These are phyloP conservation scores for Actinia tenebrosa DNA, from an alignment of 64 coral and sea anemone species.

Conservation along the genomic window DNA sequence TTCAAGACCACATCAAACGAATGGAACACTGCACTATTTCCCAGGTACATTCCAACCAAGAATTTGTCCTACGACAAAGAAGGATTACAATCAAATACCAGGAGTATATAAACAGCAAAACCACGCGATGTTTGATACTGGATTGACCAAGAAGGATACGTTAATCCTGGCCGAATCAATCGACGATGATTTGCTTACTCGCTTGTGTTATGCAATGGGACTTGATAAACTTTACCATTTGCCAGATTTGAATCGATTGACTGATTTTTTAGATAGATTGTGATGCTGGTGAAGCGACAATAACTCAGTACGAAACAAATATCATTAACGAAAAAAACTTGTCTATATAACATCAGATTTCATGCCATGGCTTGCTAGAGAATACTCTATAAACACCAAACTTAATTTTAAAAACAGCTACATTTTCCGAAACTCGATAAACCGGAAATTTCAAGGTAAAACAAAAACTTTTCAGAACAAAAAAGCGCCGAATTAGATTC, in stretches of 20 bases:
- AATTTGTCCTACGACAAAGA: neutral
- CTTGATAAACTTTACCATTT: constrained; percentile 21
- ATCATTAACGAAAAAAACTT: neutral
- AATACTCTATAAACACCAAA: too few species aligned
- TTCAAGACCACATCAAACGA: neutral
- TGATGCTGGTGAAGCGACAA: neutral
- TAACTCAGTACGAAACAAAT: neutral
- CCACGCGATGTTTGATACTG: neutral
- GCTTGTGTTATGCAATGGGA: constrained; percentile 21
- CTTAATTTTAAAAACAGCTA: too few species aligned
- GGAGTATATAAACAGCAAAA: neutral
- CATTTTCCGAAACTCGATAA: too few species aligned
- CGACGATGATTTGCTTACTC: neutral
- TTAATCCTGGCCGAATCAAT: neutral
- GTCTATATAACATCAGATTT: neutral
- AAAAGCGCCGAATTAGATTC: too few species aligned
- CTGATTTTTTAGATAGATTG: neutral
- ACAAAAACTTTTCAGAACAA: too few species aligned
- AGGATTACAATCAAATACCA: neutral
- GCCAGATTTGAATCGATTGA: constrained; percentile 8
- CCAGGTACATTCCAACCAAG: neutral
- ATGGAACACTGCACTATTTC: neutral
- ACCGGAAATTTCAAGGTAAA: too few species aligned
- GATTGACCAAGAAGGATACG: neutral
- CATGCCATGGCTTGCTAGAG: too few species aligned